Percentiles rank a stretch among this genome's conserved stretches.
Evolutionary conservation across 1,140 invertebrate species (phyloP).

Genomic region (Laupala kohalensis): DNA sequence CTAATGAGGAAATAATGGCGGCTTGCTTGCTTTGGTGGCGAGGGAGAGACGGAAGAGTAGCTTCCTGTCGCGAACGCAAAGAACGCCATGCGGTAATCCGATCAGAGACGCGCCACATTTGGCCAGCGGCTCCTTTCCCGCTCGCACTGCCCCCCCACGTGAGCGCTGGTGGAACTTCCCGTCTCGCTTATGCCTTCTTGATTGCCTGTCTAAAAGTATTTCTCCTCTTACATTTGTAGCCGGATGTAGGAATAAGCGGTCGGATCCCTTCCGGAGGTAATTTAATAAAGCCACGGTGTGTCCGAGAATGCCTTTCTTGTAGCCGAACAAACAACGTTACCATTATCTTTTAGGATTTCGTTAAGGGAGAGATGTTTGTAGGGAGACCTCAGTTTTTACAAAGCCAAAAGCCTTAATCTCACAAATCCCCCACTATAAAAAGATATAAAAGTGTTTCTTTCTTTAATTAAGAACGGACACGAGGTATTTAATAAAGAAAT

Average conservation of each 20-base stretch:
- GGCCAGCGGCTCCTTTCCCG: background rate
- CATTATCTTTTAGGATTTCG: background rate
- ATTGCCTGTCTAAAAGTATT: background rate
- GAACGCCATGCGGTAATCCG: background rate
- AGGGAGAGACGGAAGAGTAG: background rate
- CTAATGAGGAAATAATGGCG: background rate
- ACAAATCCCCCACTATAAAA: too few species aligned
- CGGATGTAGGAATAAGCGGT: background rate
- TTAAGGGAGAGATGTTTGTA: background rate
- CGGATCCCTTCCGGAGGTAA: background rate
- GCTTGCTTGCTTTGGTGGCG: background rate
- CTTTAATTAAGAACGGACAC: too few species aligned
- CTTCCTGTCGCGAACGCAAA: background rate
- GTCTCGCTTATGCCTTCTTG: background rate
- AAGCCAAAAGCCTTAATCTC: too few species aligned
- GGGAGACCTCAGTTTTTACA: background rate
- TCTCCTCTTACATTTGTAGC: background rate
- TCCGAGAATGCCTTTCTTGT: background rate
- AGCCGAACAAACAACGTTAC: background rate
- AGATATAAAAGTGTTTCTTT: too few species aligned
- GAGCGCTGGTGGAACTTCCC: too few species aligned
- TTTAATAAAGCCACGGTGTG: background rate
- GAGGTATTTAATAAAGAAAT: too few species aligned
- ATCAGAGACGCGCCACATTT: background rate
- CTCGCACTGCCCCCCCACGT: too few species aligned